Conservation (phyloP, 2,888 invertebrate species). For the Oligia latruncula region DNA sequence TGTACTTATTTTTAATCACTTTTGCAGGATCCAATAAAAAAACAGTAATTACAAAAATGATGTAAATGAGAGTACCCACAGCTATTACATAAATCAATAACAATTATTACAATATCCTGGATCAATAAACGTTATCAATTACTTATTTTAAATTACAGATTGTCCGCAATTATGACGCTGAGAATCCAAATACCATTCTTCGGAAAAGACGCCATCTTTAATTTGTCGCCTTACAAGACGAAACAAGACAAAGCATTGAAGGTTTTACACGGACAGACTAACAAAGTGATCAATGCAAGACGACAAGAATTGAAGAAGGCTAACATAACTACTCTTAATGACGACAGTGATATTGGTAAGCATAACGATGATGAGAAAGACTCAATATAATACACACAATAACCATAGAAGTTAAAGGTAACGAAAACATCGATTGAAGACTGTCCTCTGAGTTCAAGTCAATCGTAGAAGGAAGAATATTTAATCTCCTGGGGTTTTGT, state of each 20-base stretch:
- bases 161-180: constrained; percentile 72
- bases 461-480: neutral
- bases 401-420: no score
- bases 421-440: neutral
- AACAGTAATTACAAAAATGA: neutral
- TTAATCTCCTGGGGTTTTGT: neutral
- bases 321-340: constrained; percentile 71
- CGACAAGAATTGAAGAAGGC: constrained; percentile 76
- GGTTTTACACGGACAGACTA: constrained; percentile 84
- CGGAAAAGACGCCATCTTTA: constrained; percentile 78
- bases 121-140: neutral
- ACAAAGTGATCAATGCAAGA: constrained; percentile 84
- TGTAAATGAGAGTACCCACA: neutral
- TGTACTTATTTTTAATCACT: constrained; percentile 49
- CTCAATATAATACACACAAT: neutral
- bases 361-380: neutral
- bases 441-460: neutral
- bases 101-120: constrained; percentile 12
- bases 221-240: constrained; percentile 90
- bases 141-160: constrained; percentile 62
- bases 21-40: neutral
- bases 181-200: constrained; percentile 82
- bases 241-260: constrained; percentile 86
- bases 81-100: neutral
- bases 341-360: constrained; percentile 77